phyloP scores from a whole-genome alignment of 2,888 invertebrate genomes.

The Pyralis farinalis region DNA sequence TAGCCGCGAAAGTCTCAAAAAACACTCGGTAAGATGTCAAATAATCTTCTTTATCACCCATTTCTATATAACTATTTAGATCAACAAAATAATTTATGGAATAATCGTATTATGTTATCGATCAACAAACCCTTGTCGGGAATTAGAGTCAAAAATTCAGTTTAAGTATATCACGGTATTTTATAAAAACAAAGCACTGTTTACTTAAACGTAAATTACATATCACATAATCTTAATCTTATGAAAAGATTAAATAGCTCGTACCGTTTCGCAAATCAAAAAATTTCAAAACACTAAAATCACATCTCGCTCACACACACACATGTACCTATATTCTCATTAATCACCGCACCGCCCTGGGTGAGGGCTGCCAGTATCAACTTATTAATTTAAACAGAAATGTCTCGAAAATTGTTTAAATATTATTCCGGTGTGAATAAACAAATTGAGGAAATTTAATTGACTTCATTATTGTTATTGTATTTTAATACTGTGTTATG shows the following conservation, averaged over 20 bases:
- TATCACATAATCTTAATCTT: slow-evolving; percentile 17
- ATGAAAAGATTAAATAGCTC: slow-evolving; percentile 19
- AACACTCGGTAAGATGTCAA: slow-evolving; percentile 85
- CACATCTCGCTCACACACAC: slow-evolving; percentile 46
- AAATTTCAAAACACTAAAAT: slow-evolving; percentile 59
- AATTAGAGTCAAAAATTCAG: slow-evolving; percentile 1
- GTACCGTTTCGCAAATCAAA: slow-evolving; percentile 17
- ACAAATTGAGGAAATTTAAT: too few relatives aligned
- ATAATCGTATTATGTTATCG: slow-evolving; percentile 38
- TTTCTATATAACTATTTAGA: slow-evolving; percentile 34
- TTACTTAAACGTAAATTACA: slow-evolving; percentile 21
- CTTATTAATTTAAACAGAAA: too few relatives aligned
- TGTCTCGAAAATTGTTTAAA: too few relatives aligned
- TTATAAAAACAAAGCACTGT: slow-evolving; percentile 23
- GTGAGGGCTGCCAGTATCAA: too few relatives aligned
- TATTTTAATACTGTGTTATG: too few relatives aligned
- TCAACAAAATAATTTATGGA: slow-evolving; percentile 22
- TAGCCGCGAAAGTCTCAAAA: slow-evolving; percentile 86
- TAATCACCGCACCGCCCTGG: too few relatives aligned
- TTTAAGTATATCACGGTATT: background rate
- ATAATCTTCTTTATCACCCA: slow-evolving; percentile 85
- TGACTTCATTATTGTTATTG: too few relatives aligned
- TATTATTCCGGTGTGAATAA: too few relatives aligned
- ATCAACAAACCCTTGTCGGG: slow-evolving; percentile 39
- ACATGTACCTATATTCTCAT: too few relatives aligned